Conservation (phyloP, 2,888 invertebrate genomes). For the Netelia virgata region DNA sequence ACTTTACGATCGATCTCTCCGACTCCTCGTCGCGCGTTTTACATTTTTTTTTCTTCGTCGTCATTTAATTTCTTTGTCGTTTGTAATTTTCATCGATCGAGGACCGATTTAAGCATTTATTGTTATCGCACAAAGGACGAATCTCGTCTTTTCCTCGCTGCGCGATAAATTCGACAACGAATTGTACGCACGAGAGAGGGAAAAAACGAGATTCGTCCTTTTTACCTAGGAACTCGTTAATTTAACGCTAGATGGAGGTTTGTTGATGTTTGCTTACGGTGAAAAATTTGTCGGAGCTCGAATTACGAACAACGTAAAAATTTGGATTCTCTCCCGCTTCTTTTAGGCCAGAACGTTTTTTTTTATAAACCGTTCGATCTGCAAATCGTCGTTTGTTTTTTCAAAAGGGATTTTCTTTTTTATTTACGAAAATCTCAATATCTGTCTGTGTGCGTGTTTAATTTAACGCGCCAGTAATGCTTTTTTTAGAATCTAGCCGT, state of each 20-base stretch:
- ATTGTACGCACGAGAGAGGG: constrained; percentile 30
- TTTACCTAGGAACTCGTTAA: constrained; percentile 52
- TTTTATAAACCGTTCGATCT: constrained; percentile 3
- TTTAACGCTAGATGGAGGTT: constrained; percentile 29
- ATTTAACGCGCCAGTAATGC: too few species aligned
- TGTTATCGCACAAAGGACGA: constrained; percentile 54
- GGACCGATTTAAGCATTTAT: constrained; percentile 5
- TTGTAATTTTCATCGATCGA: background rate
- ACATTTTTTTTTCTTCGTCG: constrained; percentile 12
- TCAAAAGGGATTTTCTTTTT: background rate
- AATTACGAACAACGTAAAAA: background rate
- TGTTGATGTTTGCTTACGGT: constrained; percentile 7
- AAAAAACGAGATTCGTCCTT: constrained; percentile 61
- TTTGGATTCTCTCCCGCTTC: constrained; percentile 5
- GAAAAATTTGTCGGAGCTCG: constrained; percentile 15
- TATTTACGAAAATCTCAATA: background rate
- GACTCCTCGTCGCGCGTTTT: background rate
- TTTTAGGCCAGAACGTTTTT: constrained; percentile 53
- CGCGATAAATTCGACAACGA: background rate
- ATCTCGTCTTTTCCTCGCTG: constrained; percentile 52
- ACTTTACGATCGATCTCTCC: too few species aligned
- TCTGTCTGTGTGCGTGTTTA: too few species aligned
- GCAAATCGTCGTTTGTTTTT: constrained; percentile 8
- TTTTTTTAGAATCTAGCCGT: constrained; percentile 5
- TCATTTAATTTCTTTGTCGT: constrained; percentile 8